These are phyloP conservation scores for Hypolimnas misippus DNA, from an alignment of 2,888 invertebrate species.

Conservation along the genomic window DNA sequence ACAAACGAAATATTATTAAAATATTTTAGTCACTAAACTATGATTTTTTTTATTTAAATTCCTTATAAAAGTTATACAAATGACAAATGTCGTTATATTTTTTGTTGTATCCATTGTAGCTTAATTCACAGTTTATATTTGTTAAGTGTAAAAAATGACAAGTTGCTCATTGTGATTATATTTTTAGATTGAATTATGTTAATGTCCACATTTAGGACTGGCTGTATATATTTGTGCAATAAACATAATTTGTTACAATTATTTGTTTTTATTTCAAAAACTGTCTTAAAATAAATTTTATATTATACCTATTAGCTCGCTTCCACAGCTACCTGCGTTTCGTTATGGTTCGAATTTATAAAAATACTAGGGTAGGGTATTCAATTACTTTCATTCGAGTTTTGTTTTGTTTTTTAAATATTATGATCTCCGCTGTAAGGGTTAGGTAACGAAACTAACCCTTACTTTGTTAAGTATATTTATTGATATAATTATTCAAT, in stretches of 20 bases:
- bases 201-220: constrained; percentile 10
- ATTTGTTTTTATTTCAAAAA: constrained; percentile 6
- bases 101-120: constrained; percentile 11
- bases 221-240: constrained; percentile 36
- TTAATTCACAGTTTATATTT: constrained; percentile 12
- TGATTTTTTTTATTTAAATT: background rate
- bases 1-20: background rate
- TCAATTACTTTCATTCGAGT: too few relatives aligned
- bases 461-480: too few relatives aligned
- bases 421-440: too few relatives aligned
- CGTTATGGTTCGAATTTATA: too few relatives aligned
- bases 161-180: constrained; percentile 39
- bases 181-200: constrained; percentile 21
- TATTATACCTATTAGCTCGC: too few relatives aligned
- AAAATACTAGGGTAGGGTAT: too few relatives aligned
- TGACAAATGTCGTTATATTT: background rate
- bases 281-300: too few relatives aligned
- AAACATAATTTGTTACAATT: constrained; percentile 32
- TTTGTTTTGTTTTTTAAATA: too few relatives aligned
- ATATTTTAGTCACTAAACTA: background rate
- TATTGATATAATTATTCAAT: too few relatives aligned
- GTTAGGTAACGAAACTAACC: too few relatives aligned
- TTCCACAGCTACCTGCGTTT: too few relatives aligned
- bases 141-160: constrained; percentile 15
- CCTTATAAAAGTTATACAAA: background rate